These are phyloP conservation scores for Magallana gigas DNA, from an alignment of 1,140 invertebrate genomes.

Conservation along the genomic window DNA sequence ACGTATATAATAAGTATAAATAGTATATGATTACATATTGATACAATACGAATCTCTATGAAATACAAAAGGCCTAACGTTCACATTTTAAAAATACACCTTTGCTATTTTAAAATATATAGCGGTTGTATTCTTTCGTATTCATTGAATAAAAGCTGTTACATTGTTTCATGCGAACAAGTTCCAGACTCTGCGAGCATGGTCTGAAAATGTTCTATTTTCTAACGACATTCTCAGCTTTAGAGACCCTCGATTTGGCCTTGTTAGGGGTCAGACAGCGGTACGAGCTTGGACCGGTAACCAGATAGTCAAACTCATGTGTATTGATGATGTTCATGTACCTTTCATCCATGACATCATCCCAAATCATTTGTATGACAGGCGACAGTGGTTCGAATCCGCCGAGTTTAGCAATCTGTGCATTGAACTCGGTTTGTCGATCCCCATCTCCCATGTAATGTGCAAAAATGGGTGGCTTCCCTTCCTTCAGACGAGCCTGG, in stretches of 20 bases:
- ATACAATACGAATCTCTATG: too few relatives aligned
- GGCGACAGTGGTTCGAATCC: constrained; percentile 29
- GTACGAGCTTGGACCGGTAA: constrained; percentile 7
- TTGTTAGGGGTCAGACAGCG: not conserved
- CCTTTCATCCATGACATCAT: constrained; percentile 38
- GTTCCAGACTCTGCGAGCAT: too few relatives aligned
- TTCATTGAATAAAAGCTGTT: too few relatives aligned
- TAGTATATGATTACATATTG: too few relatives aligned
- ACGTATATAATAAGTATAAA: too few relatives aligned
- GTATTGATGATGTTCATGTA: not conserved
- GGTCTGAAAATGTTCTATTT: too few relatives aligned
- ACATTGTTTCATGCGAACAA: too few relatives aligned
- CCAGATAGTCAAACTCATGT: constrained; percentile 28
- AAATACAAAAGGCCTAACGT: too few relatives aligned
- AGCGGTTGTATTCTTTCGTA: too few relatives aligned
- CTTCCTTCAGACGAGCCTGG: constrained; percentile 78
- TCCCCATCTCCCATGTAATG: constrained; percentile 39
- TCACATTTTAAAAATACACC: too few relatives aligned
- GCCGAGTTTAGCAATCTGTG: constrained; percentile 26
- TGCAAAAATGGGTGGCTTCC: constrained; percentile 77
- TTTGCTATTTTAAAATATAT: too few relatives aligned
- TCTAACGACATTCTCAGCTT: constrained; percentile 7
- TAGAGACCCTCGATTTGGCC: not conserved
- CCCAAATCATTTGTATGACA: constrained; percentile 22
- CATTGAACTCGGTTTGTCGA: constrained; percentile 25